These are phyloP conservation scores for Passer domesticus DNA, from an alignment of 2,113 vertebrate genomes.

Conservation along the genomic window DNA sequence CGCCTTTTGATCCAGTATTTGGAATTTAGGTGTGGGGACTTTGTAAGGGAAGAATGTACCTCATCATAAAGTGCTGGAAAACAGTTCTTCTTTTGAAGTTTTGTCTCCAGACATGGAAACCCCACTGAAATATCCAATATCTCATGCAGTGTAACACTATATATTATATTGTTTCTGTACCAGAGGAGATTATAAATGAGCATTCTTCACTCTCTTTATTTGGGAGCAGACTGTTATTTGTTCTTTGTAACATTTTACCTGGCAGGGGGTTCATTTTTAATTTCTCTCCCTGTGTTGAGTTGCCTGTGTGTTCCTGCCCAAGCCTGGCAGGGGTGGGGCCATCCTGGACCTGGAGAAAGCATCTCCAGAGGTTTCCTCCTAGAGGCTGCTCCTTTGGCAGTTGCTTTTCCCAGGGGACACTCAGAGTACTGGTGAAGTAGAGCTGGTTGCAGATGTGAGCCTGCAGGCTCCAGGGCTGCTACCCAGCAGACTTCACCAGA, in stretches of 20 bases:
- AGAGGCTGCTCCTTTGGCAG: background rate
- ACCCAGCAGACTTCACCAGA: background rate
- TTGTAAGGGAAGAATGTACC: background rate
- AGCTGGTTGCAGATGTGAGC: background rate
- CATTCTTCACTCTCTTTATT: background rate
- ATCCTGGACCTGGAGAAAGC: background rate
- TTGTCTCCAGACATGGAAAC: background rate
- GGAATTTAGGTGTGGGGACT: background rate
- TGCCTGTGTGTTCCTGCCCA: background rate
- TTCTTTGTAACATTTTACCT: background rate
- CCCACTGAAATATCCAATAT: background rate
- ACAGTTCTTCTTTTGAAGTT: background rate
- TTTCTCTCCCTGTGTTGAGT: background rate
- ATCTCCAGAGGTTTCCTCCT: background rate
- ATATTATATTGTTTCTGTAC: background rate
- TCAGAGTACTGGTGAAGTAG: background rate
- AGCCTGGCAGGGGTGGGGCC: background rate
- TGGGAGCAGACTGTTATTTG: background rate
- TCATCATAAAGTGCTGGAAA: background rate
- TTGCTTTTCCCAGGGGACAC: rapidly evolving
- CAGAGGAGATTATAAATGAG: background rate
- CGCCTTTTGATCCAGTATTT: background rate
- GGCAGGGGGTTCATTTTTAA: background rate
- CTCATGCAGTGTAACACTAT: background rate
- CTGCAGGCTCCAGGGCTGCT: background rate